These are phyloP conservation scores for Mystacornis crossleyi DNA, from an alignment of 2,113 vertebrate genomes.

Conservation along the genomic window DNA sequence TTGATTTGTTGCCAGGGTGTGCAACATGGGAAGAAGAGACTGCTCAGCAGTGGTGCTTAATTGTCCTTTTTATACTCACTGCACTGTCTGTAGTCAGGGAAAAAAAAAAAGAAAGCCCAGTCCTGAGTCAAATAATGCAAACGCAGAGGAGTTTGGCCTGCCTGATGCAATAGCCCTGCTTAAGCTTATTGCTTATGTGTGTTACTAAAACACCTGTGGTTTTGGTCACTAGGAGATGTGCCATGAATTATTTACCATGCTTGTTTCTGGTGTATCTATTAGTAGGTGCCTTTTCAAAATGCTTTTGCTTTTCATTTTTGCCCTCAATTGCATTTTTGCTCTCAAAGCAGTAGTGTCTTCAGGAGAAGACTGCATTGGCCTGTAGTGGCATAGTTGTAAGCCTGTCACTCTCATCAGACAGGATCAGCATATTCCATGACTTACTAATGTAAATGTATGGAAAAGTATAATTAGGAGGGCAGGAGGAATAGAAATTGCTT, in stretches of 20 bases:
- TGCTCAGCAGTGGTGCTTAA: conserved; percentile 4
- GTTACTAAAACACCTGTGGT: not conserved
- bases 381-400: not conserved
- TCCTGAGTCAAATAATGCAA: not conserved
- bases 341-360: not conserved
- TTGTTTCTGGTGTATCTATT: not conserved
- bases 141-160: not conserved
- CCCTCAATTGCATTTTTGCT: not conserved
- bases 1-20: conserved; percentile 33
- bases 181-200: not conserved
- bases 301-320: not conserved
- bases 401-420: not conserved
- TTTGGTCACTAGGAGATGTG: not conserved
- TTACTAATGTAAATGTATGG: not conserved
- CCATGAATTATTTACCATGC: not conserved
- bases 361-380: not conserved
- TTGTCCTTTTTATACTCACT: not conserved
- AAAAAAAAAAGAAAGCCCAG: not conserved
- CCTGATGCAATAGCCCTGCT: not conserved
- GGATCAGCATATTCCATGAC: not conserved
- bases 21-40: conserved; percentile 26
- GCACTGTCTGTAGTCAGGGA: not conserved
- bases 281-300: not conserved
- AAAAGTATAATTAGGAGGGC: not conserved
- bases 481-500: not conserved